Evolutionary conservation across 2,113 vertebrate genomes (phyloP).

Genomic region (Oxyura jamaicensis): DNA sequence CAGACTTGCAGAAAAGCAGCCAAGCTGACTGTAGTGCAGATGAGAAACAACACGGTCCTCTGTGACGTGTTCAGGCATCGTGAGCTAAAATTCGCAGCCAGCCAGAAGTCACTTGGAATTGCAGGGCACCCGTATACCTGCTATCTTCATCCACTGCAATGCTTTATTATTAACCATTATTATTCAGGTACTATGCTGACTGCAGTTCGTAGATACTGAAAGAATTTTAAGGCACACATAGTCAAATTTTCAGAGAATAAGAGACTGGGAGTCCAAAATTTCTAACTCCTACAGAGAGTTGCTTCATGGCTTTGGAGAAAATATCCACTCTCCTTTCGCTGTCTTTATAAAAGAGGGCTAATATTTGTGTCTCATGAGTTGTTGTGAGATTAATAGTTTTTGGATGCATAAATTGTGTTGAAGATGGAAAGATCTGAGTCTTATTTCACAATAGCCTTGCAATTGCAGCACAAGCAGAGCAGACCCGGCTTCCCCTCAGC

Average conservation of each 20-base stretch:
- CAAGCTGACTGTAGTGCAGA: neutral
- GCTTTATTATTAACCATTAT: neutral
- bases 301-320: neutral
- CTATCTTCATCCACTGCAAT: neutral
- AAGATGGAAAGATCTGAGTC: neutral
- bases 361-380: neutral
- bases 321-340: neutral
- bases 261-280: neutral
- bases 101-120: neutral
- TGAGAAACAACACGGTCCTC: neutral
- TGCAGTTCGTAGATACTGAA: neutral
- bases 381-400: neutral
- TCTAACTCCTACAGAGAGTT: neutral
- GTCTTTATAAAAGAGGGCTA: neutral
- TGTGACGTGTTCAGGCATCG: neutral
- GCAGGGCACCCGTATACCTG: neutral
- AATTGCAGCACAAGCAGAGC: neutral
- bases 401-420: neutral
- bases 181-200: neutral
- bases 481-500: accelerated
- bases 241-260: neutral
- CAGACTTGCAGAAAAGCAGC: neutral
- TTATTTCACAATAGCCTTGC: neutral
- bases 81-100: neutral
- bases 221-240: slow-evolving; percentile 5